phyloP scores from a whole-genome alignment of 1,140 invertebrate genomes.

The Drosophila gunungcola region DNA sequence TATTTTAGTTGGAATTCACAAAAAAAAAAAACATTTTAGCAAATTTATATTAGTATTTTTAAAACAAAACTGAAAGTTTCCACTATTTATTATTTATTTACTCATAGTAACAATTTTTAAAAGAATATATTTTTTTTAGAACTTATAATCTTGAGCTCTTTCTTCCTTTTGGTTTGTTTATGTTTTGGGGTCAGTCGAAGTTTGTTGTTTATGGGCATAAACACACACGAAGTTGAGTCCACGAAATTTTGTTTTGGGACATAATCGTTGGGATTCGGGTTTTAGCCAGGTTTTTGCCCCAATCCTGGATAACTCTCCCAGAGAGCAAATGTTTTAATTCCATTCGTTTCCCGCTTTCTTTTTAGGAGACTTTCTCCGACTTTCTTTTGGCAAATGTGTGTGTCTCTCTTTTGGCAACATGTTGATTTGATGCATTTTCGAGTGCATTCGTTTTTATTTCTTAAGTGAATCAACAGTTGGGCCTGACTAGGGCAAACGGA shows the following conservation, averaged over 20 bases:
- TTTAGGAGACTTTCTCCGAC: background rate
- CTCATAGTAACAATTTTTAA: too few relatives aligned
- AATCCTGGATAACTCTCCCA: constrained; percentile 39
- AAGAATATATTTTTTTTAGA: too few relatives aligned
- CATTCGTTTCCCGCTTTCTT: constrained; percentile 53
- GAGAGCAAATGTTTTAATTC: constrained; percentile 39
- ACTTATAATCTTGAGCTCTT: constrained; percentile 1
- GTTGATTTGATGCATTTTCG: constrained; percentile 43
- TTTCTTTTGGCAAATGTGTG: background rate
- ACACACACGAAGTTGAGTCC: constrained; percentile 25
- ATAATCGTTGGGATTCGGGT: constrained; percentile 22
- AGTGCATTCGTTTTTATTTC: constrained; percentile 24
- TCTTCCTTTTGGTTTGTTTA: constrained; percentile 19
- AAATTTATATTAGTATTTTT: too few relatives aligned
- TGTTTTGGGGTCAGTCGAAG: constrained; percentile 42
- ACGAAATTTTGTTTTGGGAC: constrained; percentile 39
- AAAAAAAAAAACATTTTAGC: too few relatives aligned
- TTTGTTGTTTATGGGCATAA: constrained; percentile 35
- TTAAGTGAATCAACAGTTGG: constrained; percentile 63
- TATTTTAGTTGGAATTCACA: too few relatives aligned
- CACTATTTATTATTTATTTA: too few relatives aligned
- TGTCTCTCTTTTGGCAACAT: constrained; percentile 63
- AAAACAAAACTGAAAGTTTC: too few relatives aligned
- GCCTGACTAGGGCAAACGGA: constrained; percentile 21
- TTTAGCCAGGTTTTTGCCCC: constrained; percentile 32